Evolutionary conservation across 2,113 vertebrate genomes (phyloP).

Genomic region (Tichodroma muraria): DNA sequence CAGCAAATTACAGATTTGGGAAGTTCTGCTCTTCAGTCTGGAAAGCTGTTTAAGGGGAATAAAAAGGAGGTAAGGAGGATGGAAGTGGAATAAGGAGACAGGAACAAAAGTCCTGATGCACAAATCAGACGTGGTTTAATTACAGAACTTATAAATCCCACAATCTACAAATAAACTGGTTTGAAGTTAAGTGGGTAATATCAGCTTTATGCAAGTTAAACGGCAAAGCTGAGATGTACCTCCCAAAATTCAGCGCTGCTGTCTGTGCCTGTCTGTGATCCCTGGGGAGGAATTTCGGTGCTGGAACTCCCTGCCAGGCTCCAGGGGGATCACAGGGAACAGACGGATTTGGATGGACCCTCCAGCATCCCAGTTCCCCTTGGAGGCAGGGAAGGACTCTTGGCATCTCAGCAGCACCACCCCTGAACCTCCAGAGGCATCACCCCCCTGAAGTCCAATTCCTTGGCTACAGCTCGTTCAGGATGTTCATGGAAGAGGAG

Average conservation of each 20-base stretch:
- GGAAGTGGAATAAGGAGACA: neutral
- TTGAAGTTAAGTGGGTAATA: neutral
- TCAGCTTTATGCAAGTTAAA: fast-evolving
- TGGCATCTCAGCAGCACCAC: neutral
- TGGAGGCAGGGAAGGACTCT: neutral
- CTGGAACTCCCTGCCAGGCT: neutral
- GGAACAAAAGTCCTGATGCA: neutral
- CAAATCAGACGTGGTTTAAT: neutral
- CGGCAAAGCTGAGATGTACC: neutral
- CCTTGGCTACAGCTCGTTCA: fast-evolving
- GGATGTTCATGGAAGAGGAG: neutral
- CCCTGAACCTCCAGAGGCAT: neutral
- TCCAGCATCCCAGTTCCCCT: neutral
- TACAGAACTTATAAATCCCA: neutral
- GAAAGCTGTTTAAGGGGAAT: neutral
- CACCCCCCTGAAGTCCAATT: fast-evolving
- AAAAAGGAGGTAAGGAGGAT: neutral
- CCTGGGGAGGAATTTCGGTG: fast-evolving
- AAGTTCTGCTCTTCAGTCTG: neutral
- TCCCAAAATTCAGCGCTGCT: fast-evolving
- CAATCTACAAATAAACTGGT: neutral
- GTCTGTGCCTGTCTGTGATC: neutral
- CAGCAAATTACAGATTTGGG: neutral
- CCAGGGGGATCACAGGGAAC: neutral
- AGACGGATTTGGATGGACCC: fast-evolving